These are phyloP conservation scores for Cheumatopsyche charites DNA, from an alignment of 1,140 invertebrate species.

Conservation along the genomic window DNA sequence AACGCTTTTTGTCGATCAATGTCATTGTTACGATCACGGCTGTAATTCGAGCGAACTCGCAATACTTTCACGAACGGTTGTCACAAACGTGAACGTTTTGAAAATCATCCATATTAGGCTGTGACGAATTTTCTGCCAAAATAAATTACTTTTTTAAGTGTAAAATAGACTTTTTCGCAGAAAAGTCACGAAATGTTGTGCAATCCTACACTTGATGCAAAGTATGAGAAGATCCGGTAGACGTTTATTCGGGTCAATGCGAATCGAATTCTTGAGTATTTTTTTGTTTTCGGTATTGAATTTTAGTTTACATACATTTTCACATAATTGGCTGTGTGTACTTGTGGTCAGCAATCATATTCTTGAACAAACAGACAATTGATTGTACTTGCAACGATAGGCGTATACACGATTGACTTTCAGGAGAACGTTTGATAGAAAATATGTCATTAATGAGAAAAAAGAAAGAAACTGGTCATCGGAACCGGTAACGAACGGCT, in stretches of 20 bases:
- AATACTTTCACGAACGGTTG: no score
- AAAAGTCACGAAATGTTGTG: neutral
- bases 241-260: neutral
- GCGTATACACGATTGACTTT: neutral
- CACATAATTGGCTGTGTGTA: neutral
- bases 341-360: neutral
- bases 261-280: no score
- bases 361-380: neutral
- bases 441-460: slow-evolving; percentile 30
- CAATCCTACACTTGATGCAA: neutral
- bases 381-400: slow-evolving; percentile 16
- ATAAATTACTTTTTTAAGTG: neutral
- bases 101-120: neutral
- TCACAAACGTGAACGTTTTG: neutral
- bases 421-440: slow-evolving; percentile 13
- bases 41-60: no score
- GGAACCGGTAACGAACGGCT: slow-evolving; percentile 5
- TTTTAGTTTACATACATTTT: neutral
- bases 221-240: no score
- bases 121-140: neutral
- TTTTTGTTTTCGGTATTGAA: neutral
- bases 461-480: slow-evolving; percentile 21
- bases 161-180: neutral
- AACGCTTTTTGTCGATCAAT: neutral
- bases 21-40: slow-evolving; percentile 6